Evolutionary conservation across 2,113 vertebrate species (phyloP), one percentile per base, ranked within the genome.

Genomic region (Rhinolophus ferrumequinum): DNA sequence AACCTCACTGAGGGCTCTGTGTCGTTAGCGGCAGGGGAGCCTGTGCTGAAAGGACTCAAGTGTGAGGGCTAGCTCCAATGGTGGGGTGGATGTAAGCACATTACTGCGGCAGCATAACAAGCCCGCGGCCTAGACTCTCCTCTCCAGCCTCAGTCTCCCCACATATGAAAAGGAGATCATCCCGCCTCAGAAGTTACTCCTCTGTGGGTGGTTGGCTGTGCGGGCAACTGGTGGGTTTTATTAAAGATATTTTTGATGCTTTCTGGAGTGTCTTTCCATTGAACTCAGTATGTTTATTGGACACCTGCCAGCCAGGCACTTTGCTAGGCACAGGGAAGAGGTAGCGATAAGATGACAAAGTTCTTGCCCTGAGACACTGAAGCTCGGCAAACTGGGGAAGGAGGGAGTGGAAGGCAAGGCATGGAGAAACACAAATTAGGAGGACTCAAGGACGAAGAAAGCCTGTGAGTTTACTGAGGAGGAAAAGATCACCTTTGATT

Each of bases 31-130:
- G 2, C 9, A 60, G 28, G 1, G 22, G 26, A 54, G 24, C 10
- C 26, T 3, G 0, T 2, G 28, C 22, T 13, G 26, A 60, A 11
- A 50, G 12, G 26, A 9, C 18, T 38, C 75, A 47, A 13, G 6
- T 12, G 3, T 26, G 33, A 35, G 22, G 5, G 52, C 14, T 14
- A 18, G 21, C 73, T 69, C 88, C 38, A 10, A n/a, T n/a, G 22
- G 8, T 1, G 14, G 13, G 7, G 13, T 19, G 4, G 47, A 47
- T 12, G 13, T 7, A 8, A 21, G 41, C 5, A 1, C 3, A 1
- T 80, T 56, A 8, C 24, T 60, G n/a, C 28, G 24, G 9, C 3
- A 3, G 13, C 9, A 15, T 18, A 33, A 60, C 24, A 96, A 72
- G 50, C 6, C 60, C 41, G 12, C 9, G 6, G 12, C 24, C 1